Base-by-base conservation (phyloP, 1,140 invertebrate species). In the Danaus plexippus region DNA sequence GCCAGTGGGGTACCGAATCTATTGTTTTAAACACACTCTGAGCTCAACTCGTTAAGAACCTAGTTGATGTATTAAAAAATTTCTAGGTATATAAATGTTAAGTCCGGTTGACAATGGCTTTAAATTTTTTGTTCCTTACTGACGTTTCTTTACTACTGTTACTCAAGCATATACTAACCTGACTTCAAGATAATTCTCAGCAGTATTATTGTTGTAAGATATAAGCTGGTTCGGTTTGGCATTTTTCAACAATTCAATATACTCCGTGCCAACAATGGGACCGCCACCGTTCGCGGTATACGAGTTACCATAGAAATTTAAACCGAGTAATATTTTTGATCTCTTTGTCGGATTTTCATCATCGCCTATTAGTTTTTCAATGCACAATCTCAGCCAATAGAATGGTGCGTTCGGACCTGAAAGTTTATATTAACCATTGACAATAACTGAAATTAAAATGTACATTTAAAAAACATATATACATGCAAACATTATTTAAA, bases 231-330 rank as follows among this genome's bases (percentile, higher is more conserved):
- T 82, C 41, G 91, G 91, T 84, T 94, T 94, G 3, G 90, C 88
- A 59, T 89, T 89, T 63, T 90, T 89, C 7, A 96, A 75, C 11
- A 92, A 77, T 53, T 92, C 89, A 46, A 96, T 88, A 85, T 93
- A 97, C 69, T 95, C 91, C 32, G 90, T 88, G 9, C 92, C 94
- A 12, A 97, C 77, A 66, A 98, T 93, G 1, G 96, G 91, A 7
- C 92, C 92, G 40, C 92, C 92, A 12, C 93, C 94, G 64, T 92
- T 91, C 1, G 91, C 88, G 1, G 92, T 93, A 72, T 94, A 97
- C 69, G 95, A 93, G 78, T 96, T 94, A 8, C 97, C 97, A 88
- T 98, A 98, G 85, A 98, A 97, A 87, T 98, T 98, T 1, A 98
- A 74, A 7, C 97, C 97, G 56, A 97, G 76, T 40, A 98, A 87